A percentile compares a stretch with the other conserved stretches of the same genome.
Evolutionary conservation across 2,888 invertebrate genomes (phyloP).

Genomic region (Thyatira batis): DNA sequence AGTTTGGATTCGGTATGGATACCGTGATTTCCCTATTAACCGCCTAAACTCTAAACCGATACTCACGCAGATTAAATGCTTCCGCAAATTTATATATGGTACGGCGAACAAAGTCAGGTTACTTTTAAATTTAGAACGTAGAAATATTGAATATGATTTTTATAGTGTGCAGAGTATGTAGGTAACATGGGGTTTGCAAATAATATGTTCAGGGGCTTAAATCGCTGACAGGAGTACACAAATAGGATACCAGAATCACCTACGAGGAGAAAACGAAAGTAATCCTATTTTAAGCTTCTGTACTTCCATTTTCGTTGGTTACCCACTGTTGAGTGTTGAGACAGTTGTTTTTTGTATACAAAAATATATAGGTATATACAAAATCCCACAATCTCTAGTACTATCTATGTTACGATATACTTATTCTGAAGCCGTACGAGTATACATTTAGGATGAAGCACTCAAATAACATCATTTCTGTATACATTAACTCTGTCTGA

Average conservation of each 20-base stretch:
- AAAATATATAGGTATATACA: slow-evolving; percentile 14
- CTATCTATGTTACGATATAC: neutral
- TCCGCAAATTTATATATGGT: neutral
- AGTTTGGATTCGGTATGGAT: neutral
- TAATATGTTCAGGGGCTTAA: slow-evolving; percentile 9
- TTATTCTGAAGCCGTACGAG: neutral
- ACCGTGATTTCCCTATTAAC: neutral
- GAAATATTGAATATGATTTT: too few species aligned
- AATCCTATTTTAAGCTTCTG: slow-evolving; percentile 32
- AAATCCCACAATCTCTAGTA: neutral
- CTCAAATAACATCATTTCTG: too few species aligned
- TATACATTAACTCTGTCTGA: too few species aligned
- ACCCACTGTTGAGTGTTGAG: slow-evolving; percentile 17
- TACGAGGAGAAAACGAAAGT: slow-evolving; percentile 15
- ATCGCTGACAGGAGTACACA: slow-evolving; percentile 10
- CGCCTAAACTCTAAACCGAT: neutral
- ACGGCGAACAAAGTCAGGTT: too few species aligned
- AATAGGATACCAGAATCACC: slow-evolving; percentile 10
- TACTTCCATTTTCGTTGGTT: slow-evolving; percentile 22
- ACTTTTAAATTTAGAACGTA: too few species aligned
- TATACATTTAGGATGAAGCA: too few species aligned
- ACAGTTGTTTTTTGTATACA: slow-evolving; percentile 20
- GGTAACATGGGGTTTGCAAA: neutral
- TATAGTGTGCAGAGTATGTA: too few species aligned
- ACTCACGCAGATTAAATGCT: neutral